Conservation (phyloP, 2,113 vertebrate genomes). For the Platycercus adscitus region DNA sequence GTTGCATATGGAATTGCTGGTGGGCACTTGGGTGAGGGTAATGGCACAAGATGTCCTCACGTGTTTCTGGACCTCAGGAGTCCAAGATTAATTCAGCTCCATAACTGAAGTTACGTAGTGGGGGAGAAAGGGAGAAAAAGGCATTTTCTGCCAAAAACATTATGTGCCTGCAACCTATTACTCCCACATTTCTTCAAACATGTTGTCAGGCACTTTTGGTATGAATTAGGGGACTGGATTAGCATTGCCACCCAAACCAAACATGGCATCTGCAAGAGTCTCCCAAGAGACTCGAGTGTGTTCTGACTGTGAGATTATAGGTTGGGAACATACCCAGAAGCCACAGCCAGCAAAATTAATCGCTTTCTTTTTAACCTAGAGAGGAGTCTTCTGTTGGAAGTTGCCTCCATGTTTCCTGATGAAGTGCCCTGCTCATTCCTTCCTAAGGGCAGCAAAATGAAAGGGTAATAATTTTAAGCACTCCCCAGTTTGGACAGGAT, state of each 20-base stretch:
- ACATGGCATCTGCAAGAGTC: not conserved
- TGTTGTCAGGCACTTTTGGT: not conserved
- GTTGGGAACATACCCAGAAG: not conserved
- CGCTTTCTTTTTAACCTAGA: not conserved
- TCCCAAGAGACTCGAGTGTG: not conserved
- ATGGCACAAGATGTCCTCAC: not conserved
- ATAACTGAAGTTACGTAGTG: not conserved
- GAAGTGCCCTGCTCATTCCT: not conserved
- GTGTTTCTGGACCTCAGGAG: not conserved
- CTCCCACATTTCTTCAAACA: not conserved
- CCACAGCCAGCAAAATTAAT: slow-evolving; percentile 3
- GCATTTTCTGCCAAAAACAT: not conserved
- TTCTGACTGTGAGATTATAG: not conserved
- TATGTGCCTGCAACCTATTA: not conserved
- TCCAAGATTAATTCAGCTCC: not conserved
- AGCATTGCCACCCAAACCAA: not conserved
- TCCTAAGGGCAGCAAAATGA: not conserved
- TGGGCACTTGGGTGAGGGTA: not conserved
- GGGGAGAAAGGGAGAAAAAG: not conserved
- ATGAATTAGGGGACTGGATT: not conserved
- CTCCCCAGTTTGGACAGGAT: not conserved
- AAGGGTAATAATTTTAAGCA: slow-evolving; percentile 33
- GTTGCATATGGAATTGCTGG: accelerated
- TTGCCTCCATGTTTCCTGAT: not conserved
- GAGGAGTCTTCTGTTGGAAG: not conserved